phyloP scores from a whole-genome alignment of 2,888 invertebrate genomes.

The Dichetophora obliterata region DNA sequence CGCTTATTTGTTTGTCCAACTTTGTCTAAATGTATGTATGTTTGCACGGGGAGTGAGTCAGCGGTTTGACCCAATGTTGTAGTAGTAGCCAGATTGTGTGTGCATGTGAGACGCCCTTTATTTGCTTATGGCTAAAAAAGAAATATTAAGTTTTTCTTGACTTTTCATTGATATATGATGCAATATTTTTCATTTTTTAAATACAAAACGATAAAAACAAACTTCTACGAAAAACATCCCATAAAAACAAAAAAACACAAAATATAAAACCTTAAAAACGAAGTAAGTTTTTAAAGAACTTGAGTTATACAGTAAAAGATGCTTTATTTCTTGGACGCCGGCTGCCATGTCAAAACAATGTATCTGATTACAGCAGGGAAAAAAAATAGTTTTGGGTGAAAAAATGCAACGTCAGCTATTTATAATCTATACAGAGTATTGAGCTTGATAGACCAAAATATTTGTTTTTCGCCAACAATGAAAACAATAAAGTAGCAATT shows the following conservation, averaged over 20 bases:
- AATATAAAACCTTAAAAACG: background rate
- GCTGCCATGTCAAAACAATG: too few species aligned
- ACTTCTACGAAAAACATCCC: background rate
- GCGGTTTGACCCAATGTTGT: background rate
- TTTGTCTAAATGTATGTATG: slow-evolving; percentile 28
- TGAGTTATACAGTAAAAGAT: too few species aligned
- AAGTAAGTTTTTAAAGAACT: background rate
- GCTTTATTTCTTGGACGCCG: too few species aligned
- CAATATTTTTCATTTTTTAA: slow-evolving; percentile 32
- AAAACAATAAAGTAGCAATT: too few species aligned
- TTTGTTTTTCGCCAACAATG: too few species aligned
- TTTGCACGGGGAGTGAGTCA: slow-evolving; percentile 8
- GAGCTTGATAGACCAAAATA: too few species aligned
- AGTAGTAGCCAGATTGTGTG: background rate
- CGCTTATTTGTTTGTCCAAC: slow-evolving; percentile 8
- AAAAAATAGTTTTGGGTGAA: background rate
- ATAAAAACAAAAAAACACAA: background rate
- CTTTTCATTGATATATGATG: slow-evolving; percentile 35
- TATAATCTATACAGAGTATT: too few species aligned
- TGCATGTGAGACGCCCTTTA: background rate
- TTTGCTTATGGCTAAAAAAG: slow-evolving; percentile 28
- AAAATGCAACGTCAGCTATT: too few species aligned
- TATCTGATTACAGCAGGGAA: too few species aligned
- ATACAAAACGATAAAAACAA: background rate
- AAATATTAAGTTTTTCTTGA: slow-evolving; percentile 30